Evolutionary conservation across 2,797 vertebrate genomes (phyloP), one percentile per base, ranked within the genome.

Genomic region (Petrocephalus sullivani): DNA sequence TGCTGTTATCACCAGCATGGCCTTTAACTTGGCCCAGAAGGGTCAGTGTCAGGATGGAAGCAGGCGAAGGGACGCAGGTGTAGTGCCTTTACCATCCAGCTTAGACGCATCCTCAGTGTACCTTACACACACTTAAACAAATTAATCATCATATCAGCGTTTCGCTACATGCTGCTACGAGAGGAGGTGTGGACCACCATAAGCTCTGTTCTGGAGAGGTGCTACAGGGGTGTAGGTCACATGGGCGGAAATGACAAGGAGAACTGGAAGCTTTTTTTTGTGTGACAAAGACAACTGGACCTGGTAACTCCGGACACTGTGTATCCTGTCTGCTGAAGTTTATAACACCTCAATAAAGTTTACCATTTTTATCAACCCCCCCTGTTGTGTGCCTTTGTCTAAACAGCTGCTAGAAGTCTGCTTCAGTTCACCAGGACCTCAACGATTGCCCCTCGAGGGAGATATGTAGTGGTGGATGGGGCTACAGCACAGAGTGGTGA

Each of bases 241-340:
- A 54, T 21, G 82, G 28, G 10, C 7, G 33, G 37, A 21, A 61
- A 19, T 56, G 9, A n/a, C 4, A 41, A 56, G 14, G 16, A 56
- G 51, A 37, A 75, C 28, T 67, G 64, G 37, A 49, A 12, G 49
- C 51, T 83, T 51, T 19, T 19, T 61, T 28, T 85, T 64, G 61
- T 67, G 64, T 41, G 82, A 88, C 87, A 85, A 88, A 85, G 82
- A 71, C 60, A 88, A 82, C 14, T 67, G 49, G 23, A 54, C 37
- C 21, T 64, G 84, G 53, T 49, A 81, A 46, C 57, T 61, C 81
- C 10, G 21, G 54, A 57, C 23, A n/a, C 28, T 46, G 84, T 37
- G 53, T 57, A 21, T n/a, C 37, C 81, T 85, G 82, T 88, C 57
- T 5, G 58, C 82, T 88, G 46, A 53, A 71, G 8, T 21, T 23